Evolutionary conservation across 2,888 invertebrate species (phyloP).

Genomic region (Steromphala cineraria): DNA sequence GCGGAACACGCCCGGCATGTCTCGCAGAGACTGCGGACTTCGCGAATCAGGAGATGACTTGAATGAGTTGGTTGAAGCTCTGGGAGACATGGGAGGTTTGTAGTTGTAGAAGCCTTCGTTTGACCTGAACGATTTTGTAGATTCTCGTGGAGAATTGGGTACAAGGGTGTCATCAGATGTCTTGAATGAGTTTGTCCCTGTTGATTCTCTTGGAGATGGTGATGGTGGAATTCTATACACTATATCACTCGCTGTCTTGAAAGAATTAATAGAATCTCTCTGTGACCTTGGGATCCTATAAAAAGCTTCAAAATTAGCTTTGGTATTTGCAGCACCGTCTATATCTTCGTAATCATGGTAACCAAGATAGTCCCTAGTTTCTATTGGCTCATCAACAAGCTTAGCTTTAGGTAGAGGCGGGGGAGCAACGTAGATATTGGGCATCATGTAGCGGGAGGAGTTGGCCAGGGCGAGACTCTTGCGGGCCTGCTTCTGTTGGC

Average conservation of each 20-base stretch:
- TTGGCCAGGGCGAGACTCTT: conserved; percentile 43
- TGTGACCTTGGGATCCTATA: conserved; percentile 36
- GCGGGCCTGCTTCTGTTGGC: conserved; percentile 55
- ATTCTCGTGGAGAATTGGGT: conserved; percentile 41
- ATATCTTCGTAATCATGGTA: conserved; percentile 65
- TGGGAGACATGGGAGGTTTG: conserved; percentile 37
- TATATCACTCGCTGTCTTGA: conserved; percentile 39
- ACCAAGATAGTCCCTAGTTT: conserved; percentile 51
- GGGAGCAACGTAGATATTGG: conserved; percentile 60
- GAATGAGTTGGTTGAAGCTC: conserved; percentile 35
- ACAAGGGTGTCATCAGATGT: conserved; percentile 42
- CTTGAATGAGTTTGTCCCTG: conserved; percentile 39
- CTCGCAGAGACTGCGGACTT: conserved; percentile 37
- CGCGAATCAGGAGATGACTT: conserved; percentile 39
- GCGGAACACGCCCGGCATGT: conserved; percentile 24
- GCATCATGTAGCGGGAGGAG: conserved; percentile 52
- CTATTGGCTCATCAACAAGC: conserved; percentile 41
- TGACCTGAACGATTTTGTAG: conserved; percentile 39
- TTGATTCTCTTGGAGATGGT: conserved; percentile 23
- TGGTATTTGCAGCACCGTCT: conserved; percentile 42
- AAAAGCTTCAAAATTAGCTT: conserved; percentile 40
- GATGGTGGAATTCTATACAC: conserved; percentile 40
- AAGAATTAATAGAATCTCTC: conserved; percentile 45
- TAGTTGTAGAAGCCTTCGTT: conserved; percentile 35
- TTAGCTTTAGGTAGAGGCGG: conserved; percentile 53